These are phyloP conservation scores for Siniperca knerii DNA, from an alignment of 2,113 vertebrate species.

Conservation along the genomic window DNA sequence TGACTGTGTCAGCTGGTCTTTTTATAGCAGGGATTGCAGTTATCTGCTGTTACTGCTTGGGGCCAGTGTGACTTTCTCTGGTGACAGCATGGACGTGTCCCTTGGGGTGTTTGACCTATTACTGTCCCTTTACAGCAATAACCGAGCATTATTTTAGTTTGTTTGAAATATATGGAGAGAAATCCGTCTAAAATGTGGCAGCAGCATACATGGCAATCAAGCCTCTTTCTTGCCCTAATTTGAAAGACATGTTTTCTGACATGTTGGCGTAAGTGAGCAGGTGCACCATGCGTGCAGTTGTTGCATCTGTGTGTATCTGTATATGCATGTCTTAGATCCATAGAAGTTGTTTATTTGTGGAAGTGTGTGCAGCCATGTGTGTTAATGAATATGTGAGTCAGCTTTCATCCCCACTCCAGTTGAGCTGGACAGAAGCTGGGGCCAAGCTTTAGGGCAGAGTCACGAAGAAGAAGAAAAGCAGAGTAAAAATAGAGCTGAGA, in stretches of 20 bases:
- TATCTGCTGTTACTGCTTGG: slow-evolving; percentile 61
- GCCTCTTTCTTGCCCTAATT: not conserved
- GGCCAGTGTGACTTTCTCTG: slow-evolving; percentile 51
- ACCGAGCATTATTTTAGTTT: slow-evolving; percentile 9
- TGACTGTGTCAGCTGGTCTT: slow-evolving; percentile 71
- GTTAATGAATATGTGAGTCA: slow-evolving; percentile 79
- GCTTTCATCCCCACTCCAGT: slow-evolving; percentile 74
- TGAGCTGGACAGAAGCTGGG: slow-evolving; percentile 68
- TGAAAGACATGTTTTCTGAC: not conserved
- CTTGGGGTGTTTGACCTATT: slow-evolving; percentile 15
- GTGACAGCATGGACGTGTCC: slow-evolving; percentile 42
- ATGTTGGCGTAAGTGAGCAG: not conserved
- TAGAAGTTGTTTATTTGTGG: slow-evolving; percentile 66
- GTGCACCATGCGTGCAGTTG: slow-evolving; percentile 25
- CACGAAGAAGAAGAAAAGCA: slow-evolving; percentile 26
- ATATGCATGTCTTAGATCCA: slow-evolving; percentile 31
- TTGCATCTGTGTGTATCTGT: slow-evolving; percentile 19
- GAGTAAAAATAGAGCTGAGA: slow-evolving; percentile 41
- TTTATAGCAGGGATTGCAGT: slow-evolving; percentile 69
- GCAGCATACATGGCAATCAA: not conserved
- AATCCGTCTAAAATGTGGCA: not conserved
- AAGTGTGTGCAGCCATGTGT: slow-evolving; percentile 75
- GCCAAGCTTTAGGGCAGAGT: slow-evolving; percentile 71
- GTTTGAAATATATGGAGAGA: not conserved
- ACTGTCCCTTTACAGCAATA: slow-evolving; percentile 18